These are phyloP conservation scores for Vanacampus margaritifer DNA, from an alignment of 2,113 vertebrate genomes.

Conservation along the genomic window DNA sequence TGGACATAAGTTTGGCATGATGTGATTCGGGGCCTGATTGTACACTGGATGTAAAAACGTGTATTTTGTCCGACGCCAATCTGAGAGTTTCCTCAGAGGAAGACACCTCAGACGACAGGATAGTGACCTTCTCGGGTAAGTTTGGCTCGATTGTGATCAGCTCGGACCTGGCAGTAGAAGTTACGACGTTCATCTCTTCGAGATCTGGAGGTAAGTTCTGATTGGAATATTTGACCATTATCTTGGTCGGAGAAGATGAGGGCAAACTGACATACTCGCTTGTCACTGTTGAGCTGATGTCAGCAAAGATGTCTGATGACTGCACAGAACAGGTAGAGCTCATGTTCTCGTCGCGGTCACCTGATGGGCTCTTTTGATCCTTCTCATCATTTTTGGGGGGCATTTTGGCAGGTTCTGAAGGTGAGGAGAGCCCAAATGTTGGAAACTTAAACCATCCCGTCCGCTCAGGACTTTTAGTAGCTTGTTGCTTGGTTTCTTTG, in stretches of 20 bases:
- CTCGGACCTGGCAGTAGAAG: constrained; percentile 66
- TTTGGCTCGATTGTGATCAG: constrained; percentile 65
- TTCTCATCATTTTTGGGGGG: constrained; percentile 24
- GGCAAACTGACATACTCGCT: constrained; percentile 59
- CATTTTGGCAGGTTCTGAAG: constrained; percentile 53
- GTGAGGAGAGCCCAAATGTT: constrained; percentile 62
- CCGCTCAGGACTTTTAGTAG: constrained; percentile 54
- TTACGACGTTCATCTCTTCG: constrained; percentile 59
- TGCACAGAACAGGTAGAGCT: constrained; percentile 66
- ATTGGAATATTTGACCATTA: constrained; percentile 71
- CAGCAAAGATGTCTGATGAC: constrained; percentile 75
- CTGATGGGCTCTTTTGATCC: constrained; percentile 39
- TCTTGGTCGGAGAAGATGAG: constrained; percentile 65
- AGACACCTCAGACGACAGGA: constrained; percentile 63
- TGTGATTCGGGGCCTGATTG: constrained; percentile 65
- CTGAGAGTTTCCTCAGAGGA: constrained; percentile 66
- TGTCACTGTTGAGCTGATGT: constrained; percentile 70
- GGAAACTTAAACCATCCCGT: constrained; percentile 71
- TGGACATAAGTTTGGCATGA: constrained; percentile 56
- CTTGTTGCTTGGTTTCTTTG: constrained; percentile 34
- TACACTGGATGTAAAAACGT: constrained; percentile 67
- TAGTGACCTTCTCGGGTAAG: constrained; percentile 70
- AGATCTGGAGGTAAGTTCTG: constrained; percentile 27
- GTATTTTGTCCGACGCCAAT: constrained; percentile 63
- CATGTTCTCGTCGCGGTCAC: constrained; percentile 48